Base-by-base conservation (phyloP, 2,888 invertebrate genomes). In the Tiphia femorata region DNA sequence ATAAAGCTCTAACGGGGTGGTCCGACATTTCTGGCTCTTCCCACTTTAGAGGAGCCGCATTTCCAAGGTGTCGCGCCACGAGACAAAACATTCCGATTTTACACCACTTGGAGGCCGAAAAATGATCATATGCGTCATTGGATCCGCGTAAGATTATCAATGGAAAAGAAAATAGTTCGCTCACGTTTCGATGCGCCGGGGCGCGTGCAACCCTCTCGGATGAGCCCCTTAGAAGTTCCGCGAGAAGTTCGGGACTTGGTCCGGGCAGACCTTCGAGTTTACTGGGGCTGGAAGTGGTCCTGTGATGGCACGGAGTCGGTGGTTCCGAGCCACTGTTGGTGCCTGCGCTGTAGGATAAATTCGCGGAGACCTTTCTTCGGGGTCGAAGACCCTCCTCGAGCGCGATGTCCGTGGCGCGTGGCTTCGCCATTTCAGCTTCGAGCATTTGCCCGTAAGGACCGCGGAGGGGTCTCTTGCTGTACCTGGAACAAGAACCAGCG, bases 391-490 rank as follows among this genome's bases (percentile, higher is more conserved):
- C 67, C 49, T 80, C 76, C 33, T 78, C 77, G 37, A 79, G 71
- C 12, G 74, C 71, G 52, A 80, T 72, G 50, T 80, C 77, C 5
- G 83, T 78, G 6, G 82, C 72, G 66, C 88, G 88, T 0, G 91
- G 90, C 75, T 91, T 91, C 58, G 91, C 91, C 90, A 92, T 92
- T 84, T 92, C 92, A 0, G 92, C 92, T 76, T 92, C 92, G 20
- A 92, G 83, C 92, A 92, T 92, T 79, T 92, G 92, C 0, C 92
- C 92, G 71, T 92, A 92, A 0, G 92, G 92, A 1, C 92, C 92
- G 12, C 92, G 86, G 5, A 92, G 83, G 0, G 92, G 92, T 17
- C 92, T 85, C 76, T 92, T 95, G 16, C 92, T 91, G 72, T 91
- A 93, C 27, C 92, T 87, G 50, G 0, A 44, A n/a, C n/a, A n/a